A percentile compares a stretch with the other conserved stretches of the same genome.
phyloP scores from a whole-genome alignment of 2,888 invertebrate genomes.

The Cephus pygmeus region DNA sequence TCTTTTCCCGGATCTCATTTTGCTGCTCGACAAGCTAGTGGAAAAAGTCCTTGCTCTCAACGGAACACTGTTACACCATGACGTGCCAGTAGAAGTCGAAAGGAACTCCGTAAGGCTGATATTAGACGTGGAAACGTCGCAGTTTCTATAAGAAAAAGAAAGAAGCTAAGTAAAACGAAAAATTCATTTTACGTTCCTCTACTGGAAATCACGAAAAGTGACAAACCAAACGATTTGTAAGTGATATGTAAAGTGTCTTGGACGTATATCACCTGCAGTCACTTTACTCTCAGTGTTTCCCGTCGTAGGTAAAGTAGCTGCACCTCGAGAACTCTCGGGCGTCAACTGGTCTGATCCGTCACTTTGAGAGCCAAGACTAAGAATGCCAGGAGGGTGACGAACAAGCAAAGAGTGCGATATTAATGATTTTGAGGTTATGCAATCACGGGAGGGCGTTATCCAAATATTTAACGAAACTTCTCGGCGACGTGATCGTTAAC shows the following conservation, averaged over 20 bases:
- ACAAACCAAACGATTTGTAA: background rate
- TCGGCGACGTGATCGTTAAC: background rate
- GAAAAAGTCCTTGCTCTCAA: background rate
- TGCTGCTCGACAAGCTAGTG: background rate
- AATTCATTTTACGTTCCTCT: background rate
- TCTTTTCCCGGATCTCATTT: background rate
- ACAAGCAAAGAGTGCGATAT: background rate
- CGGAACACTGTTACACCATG: background rate
- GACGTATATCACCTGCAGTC: background rate
- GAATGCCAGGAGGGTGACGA: background rate
- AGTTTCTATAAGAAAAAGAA: background rate
- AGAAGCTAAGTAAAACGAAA: background rate
- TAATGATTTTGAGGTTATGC: background rate
- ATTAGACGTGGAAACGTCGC: background rate
- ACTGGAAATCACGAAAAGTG: background rate
- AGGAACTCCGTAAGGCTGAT: background rate
- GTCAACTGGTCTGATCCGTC: background rate
- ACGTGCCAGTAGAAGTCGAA: background rate
- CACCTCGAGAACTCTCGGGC: background rate
- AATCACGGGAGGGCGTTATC: background rate
- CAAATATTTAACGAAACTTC: background rate
- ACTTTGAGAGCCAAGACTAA: background rate
- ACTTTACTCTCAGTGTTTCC: background rate
- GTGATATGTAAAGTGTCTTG: background rate
- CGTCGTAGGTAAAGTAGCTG: background rate